Evolutionary conservation across 2,113 vertebrate species (phyloP).

Genomic region (Xiphias gladius): DNA sequence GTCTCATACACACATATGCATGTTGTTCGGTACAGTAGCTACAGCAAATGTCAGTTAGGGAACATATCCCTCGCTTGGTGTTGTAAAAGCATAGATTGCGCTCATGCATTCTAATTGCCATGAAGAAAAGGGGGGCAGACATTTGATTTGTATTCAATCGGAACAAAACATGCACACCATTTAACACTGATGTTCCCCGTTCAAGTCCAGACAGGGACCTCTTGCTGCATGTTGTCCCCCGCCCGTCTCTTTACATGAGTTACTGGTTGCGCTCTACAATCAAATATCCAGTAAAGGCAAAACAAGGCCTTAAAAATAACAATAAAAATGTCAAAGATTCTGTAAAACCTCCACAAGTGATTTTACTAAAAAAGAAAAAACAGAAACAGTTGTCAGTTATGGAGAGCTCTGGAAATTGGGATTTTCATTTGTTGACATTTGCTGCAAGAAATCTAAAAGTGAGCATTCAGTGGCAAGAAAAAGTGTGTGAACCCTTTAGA

Average conservation of each 20-base stretch:
- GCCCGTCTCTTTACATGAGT: neutral
- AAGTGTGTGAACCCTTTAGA: too few relatives aligned
- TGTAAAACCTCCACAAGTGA: neutral
- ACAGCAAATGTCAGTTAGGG: neutral
- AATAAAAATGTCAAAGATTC: too few relatives aligned
- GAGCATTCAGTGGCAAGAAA: neutral
- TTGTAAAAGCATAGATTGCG: neutral
- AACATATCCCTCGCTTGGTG: neutral
- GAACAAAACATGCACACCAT: neutral
- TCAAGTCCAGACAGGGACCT: slow-evolving; percentile 5
- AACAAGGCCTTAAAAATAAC: neutral
- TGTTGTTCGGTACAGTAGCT: neutral
- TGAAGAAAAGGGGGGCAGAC: neutral
- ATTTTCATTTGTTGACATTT: neutral
- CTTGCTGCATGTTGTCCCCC: neutral
- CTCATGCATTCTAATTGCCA: neutral
- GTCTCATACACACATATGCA: neutral
- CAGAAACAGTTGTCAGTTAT: neutral
- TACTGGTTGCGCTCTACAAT: neutral
- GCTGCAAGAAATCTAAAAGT: neutral
- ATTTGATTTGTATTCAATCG: slow-evolving; percentile 14
- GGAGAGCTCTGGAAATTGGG: neutral
- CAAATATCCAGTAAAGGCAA: neutral
- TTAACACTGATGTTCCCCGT: neutral
- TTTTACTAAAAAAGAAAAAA: neutral